These are phyloP conservation scores for Cephus pygmeus DNA, from an alignment of 2,888 invertebrate species.

Conservation along the genomic window DNA sequence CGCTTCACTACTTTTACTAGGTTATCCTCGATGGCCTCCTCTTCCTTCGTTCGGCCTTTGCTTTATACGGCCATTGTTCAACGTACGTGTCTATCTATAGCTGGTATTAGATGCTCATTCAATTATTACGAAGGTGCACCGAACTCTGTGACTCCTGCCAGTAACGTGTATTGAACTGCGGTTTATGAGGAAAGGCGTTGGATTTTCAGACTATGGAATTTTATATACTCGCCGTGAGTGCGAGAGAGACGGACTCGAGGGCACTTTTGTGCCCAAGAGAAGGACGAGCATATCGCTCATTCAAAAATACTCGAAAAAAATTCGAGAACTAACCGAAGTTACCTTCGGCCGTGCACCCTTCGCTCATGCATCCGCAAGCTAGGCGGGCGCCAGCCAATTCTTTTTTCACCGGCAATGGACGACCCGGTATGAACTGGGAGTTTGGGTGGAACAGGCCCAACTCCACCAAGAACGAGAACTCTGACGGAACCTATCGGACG, in stretches of 20 bases:
- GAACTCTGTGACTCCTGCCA: not conserved
- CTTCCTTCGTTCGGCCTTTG: constrained; percentile 9
- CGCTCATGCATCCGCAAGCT: too few relatives aligned
- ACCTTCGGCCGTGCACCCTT: too few relatives aligned
- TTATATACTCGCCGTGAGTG: not conserved
- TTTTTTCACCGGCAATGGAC: too few relatives aligned
- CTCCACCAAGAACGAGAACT: too few relatives aligned
- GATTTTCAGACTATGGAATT: not conserved
- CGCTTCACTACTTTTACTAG: constrained; percentile 54
- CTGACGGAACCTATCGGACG: too few relatives aligned
- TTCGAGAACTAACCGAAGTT: too few relatives aligned
- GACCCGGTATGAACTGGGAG: too few relatives aligned
- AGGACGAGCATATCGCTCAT: too few relatives aligned
- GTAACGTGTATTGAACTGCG: not conserved
- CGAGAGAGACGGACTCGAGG: not conserved
- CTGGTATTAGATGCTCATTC: not conserved
- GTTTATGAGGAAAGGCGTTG: not conserved
- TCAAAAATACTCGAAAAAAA: too few relatives aligned
- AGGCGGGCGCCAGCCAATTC: too few relatives aligned
- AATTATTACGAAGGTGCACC: not conserved
- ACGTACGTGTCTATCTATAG: not conserved
- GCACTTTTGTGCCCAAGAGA: not conserved
- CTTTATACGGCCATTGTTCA: not conserved
- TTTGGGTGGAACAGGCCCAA: too few relatives aligned
- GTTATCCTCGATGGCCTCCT: constrained; percentile 41